Evolutionary conservation across 1,140 invertebrate species (phyloP).

Genomic region (Halesus radiatus): DNA sequence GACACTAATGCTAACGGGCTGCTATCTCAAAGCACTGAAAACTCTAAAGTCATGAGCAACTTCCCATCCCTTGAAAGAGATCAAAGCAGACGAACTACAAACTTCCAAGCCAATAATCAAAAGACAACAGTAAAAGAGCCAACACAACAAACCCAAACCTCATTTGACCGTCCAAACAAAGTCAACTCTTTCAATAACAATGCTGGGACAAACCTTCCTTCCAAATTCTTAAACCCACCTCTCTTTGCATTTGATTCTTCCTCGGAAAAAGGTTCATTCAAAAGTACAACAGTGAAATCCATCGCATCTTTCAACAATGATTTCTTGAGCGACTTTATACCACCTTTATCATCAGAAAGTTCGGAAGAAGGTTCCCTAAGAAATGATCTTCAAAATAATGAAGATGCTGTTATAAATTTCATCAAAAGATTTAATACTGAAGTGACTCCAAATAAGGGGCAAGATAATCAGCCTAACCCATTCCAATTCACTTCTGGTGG

Average conservation of each 20-base stretch:
- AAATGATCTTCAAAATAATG: constrained; percentile 29
- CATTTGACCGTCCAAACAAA: neutral
- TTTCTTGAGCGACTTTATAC: constrained; percentile 29
- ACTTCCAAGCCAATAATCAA: neutral
- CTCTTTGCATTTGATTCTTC: neutral
- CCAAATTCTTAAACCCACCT: constrained; percentile 51
- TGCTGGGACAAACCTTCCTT: constrained; percentile 29
- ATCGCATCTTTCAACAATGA: constrained; percentile 55
- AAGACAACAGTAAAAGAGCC: neutral
- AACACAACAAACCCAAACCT: neutral
- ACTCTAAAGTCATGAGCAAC: constrained; percentile 5
- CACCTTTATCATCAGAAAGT: neutral
- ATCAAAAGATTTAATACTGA: constrained; percentile 68
- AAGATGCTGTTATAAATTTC: constrained; percentile 63
- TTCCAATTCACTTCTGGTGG: neutral
- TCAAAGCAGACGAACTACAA: neutral
- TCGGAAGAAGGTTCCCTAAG: neutral
- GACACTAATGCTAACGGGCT: neutral
- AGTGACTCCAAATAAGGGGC: constrained; percentile 13
- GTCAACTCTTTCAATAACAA: constrained; percentile 9
- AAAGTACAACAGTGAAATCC: constrained; percentile 53
- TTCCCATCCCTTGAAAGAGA: neutral
- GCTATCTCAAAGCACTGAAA: constrained; percentile 27
- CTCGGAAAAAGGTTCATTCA: neutral
- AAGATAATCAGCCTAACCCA: neutral